A percentile compares a stretch with the other conserved stretches of the same genome.
Conservation (phyloP, 2,888 invertebrate species). For the Cloeon dipterum region DNA sequence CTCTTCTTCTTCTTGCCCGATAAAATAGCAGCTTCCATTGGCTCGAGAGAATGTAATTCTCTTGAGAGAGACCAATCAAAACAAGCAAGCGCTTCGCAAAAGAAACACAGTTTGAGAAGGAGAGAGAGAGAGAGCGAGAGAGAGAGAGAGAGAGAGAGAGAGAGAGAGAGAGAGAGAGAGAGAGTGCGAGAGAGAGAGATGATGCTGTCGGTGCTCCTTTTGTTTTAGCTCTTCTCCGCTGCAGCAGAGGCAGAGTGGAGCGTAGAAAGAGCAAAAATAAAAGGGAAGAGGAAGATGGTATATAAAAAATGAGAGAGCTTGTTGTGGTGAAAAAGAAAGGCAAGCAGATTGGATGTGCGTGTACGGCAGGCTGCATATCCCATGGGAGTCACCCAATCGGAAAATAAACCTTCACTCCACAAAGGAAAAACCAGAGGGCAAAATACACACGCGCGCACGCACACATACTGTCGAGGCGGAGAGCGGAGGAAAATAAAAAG, state of each 20-base stretch:
- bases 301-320: slow-evolving; percentile 5
- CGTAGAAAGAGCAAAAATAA: neutral
- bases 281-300: neutral
- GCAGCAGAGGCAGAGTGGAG: slow-evolving; percentile 7
- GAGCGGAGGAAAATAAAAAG: neutral
- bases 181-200: neutral
- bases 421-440: slow-evolving; percentile 1
- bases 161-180: neutral
- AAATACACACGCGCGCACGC: too few species aligned
- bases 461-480: too few species aligned
- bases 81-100: neutral
- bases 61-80: neutral
- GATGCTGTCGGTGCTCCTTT: too few species aligned
- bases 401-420: slow-evolving; percentile 6
- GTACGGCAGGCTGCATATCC: slow-evolving; percentile 1
- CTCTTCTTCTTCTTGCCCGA: too few species aligned
- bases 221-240: too few species aligned
- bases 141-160: slow-evolving; percentile 7
- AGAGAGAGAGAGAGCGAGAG: slow-evolving; percentile 5
- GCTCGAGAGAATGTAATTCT: neutral
- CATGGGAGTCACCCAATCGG: slow-evolving; percentile 6
- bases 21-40: too few species aligned
- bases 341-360: neutral
- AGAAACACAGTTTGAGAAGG: slow-evolving; percentile 3
- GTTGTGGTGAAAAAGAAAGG: neutral